These are phyloP conservation scores for Scortum barcoo DNA, from an alignment of 2,113 vertebrate genomes.

Conservation along the genomic window DNA sequence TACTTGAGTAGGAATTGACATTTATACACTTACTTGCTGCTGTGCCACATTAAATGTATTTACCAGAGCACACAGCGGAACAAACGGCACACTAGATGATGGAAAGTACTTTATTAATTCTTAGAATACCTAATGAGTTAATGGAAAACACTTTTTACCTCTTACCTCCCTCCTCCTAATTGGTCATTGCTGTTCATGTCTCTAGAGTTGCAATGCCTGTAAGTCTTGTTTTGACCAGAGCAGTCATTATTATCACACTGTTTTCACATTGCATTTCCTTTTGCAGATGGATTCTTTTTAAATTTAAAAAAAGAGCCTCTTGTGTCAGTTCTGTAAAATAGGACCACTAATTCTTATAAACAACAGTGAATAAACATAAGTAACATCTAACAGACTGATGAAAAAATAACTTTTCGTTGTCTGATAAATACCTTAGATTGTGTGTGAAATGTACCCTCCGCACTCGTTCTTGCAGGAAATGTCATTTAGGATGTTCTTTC, in stretches of 20 bases:
- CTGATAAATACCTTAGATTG: not conserved
- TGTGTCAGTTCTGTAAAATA: not conserved
- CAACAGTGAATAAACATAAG: not conserved
- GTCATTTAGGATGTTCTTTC: slow-evolving; percentile 56
- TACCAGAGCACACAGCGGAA: slow-evolving; percentile 20
- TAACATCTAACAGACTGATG: not conserved
- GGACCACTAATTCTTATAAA: not conserved
- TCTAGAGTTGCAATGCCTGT: not conserved
- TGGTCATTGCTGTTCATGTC: not conserved
- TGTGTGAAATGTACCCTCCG: not conserved
- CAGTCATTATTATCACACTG: not conserved
- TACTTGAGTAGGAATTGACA: slow-evolving; percentile 49
- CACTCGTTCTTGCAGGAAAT: slow-evolving; percentile 18
- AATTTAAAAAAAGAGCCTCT: not conserved
- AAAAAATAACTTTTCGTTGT: not conserved
- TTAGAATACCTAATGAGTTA: not conserved
- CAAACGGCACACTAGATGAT: slow-evolving; percentile 7
- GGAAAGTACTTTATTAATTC: not conserved
- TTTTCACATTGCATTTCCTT: not conserved
- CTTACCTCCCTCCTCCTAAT: not conserved
- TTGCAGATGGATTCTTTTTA: not conserved
- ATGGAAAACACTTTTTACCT: not conserved
- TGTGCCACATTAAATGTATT: slow-evolving; percentile 24
- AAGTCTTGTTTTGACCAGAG: not conserved
- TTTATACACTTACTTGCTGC: slow-evolving; percentile 24